Evolutionary conservation across 2,888 invertebrate species (phyloP), one percentile per base, ranked within the genome.

Genomic region (Thelaira solivaga): DNA sequence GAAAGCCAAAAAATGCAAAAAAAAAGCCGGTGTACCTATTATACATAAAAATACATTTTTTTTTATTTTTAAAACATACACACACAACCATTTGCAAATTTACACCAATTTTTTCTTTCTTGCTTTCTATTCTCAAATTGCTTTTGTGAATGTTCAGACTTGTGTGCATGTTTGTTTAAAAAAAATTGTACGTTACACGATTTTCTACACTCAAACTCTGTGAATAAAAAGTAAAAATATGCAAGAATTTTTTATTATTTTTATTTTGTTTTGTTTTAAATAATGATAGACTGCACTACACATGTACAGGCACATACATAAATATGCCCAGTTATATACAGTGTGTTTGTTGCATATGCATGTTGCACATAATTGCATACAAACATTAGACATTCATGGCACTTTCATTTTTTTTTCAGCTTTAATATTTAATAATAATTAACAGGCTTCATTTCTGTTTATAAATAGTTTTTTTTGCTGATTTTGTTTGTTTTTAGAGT

Each of bases 71-170:
- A 16, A 2, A 11, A 18, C 18, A 49, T 29, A 18, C n/a, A n/a
- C n/a, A n/a, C n/a, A n/a, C n/a, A n/a, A n/a, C n/a, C n/a, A n/a
- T n/a, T n/a, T 36, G 34, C 34, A 36, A 36, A 36, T 36, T 8
- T 36, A 34, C 20, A 13, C 34, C 51, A 2, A 36, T 57, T 22
- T 43, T 45, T 55, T 47, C 29, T 76, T 76, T 80, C 69, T 80
- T 76, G 64, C 71, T 62, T 57, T 43, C 69, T 45, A 18, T 34
- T 7, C 13, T 22, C 8, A 16, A 43, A 45, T 24, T 55, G 41
- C 41, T 39, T 65, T 64, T 67, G 34, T 55, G 41, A 26, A 62
- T 82, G 82, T 82, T 8, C 34, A 34, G 18, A 18, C 34, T 53
- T 18, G 51, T 20, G 68, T 26, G 26, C 4, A 26, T 26, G 26